phyloP scores from a whole-genome alignment of 2,797 vertebrate genomes.

The Macropodus opercularis region DNA sequence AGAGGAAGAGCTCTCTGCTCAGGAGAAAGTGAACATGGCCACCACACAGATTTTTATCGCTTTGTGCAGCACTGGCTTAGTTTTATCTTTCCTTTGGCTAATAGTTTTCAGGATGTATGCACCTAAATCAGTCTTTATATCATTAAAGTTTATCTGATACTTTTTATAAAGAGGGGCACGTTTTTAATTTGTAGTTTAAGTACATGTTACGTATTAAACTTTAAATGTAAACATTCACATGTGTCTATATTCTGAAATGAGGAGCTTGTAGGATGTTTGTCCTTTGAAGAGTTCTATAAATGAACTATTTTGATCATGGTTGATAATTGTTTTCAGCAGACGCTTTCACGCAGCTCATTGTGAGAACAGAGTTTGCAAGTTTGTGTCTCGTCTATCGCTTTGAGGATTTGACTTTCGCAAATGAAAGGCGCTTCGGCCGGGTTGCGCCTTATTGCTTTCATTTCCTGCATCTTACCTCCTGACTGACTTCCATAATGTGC shows the following conservation, averaged over 20 bases:
- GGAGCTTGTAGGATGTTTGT: too few species aligned
- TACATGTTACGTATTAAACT: too few species aligned
- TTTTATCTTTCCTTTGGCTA: constrained; percentile 7
- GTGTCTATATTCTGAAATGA: too few species aligned
- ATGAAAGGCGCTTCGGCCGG: constrained; percentile 16
- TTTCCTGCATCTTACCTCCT: constrained; percentile 31
- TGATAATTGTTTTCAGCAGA: too few species aligned
- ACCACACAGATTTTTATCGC: constrained; percentile 25
- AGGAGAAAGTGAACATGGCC: constrained; percentile 21
- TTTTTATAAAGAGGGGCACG: too few species aligned
- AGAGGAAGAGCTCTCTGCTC: constrained; percentile 15
- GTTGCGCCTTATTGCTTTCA: constrained; percentile 36
- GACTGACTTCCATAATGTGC: background rate
- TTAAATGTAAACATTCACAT: too few species aligned
- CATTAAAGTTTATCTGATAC: too few species aligned
- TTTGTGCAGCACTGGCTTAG: constrained; percentile 12
- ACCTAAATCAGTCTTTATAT: background rate
- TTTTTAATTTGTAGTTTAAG: too few species aligned
- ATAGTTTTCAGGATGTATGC: background rate
- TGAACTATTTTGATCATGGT: too few species aligned
- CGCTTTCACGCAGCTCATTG: too few species aligned
- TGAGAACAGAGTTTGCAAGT: background rate
- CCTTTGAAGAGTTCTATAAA: too few species aligned
- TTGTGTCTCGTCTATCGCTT: constrained; percentile 8
- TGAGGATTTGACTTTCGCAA: constrained; percentile 7